Percentiles rank a stretch among this genome's conserved stretches.
Conservation (phyloP, 2,113 vertebrate species). For the Macquaria ambigua region DNA sequence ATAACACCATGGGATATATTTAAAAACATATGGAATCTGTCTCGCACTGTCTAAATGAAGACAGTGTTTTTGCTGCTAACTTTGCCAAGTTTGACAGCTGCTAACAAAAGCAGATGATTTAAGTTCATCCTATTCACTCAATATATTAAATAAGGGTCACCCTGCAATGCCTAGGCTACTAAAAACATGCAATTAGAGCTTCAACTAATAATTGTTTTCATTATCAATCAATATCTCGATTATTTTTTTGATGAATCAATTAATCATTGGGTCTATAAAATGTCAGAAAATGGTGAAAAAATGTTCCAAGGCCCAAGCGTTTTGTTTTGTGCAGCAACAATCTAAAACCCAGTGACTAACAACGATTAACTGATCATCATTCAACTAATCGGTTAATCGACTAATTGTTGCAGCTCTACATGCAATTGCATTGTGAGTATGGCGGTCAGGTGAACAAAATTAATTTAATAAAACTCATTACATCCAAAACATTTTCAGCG, state of each 20-base stretch:
- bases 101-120: not conserved
- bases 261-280: not conserved
- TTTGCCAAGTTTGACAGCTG: not conserved
- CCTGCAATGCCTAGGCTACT: not conserved
- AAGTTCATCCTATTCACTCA: not conserved
- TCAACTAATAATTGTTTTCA: not conserved
- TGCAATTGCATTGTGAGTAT: not conserved
- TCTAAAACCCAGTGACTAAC: no score
- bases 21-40: not conserved
- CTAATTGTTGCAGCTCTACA: not conserved
- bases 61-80: no score
- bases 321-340: no score
- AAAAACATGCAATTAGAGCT: not conserved
- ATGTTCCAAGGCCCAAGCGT: no score
- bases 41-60: not conserved
- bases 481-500: not conserved
- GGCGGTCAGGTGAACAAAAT: not conserved
- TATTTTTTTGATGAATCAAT: not conserved
- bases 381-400: not conserved
- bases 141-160: not conserved
- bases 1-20: not conserved
- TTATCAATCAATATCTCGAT: not conserved
- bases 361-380: no score
- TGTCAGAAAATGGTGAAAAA: no score
- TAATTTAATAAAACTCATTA: not conserved